These are phyloP conservation scores for Holothuria scabra DNA, from an alignment of 53 echinoderm and acorn worm species.

Conservation along the genomic window DNA sequence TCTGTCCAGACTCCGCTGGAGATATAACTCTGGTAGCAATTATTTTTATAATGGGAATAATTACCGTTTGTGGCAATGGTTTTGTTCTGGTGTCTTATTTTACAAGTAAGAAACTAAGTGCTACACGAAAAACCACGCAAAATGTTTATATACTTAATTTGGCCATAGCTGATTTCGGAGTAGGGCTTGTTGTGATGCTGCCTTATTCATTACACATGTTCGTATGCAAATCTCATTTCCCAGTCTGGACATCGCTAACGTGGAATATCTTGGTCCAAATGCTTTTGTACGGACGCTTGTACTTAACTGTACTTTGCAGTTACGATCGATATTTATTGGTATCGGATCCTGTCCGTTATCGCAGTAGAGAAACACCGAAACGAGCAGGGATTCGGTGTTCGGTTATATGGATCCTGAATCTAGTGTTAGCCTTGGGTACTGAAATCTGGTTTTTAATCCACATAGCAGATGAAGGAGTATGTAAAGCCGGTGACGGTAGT, in stretches of 20 bases:
- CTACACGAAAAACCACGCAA: constrained; percentile 3
- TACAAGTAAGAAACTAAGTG: not conserved
- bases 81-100: constrained; percentile 7
- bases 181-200: constrained; percentile 21
- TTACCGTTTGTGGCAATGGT: constrained; percentile 17
- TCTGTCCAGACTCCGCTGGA: too few species aligned
- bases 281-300: constrained; percentile 10
- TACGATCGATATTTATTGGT: constrained; percentile 41
- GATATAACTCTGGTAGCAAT: too few species aligned
- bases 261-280: not conserved
- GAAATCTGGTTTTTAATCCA: constrained; percentile 10
- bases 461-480: not conserved
- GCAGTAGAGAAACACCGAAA: not conserved
- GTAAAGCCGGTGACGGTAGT: not conserved
- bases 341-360: constrained; percentile 34
- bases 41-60: not conserved
- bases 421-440: not conserved
- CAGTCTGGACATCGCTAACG: not conserved
- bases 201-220: constrained; percentile 26
- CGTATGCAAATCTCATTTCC: not conserved
- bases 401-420: not conserved
- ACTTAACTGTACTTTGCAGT: constrained; percentile 11
- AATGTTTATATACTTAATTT: constrained; percentile 37
- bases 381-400: constrained; percentile 13
- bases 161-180: constrained; percentile 20